These are phyloP conservation scores for Phyllostomus hastatus DNA, from an alignment of 2,113 vertebrate species.

Conservation along the genomic window DNA sequence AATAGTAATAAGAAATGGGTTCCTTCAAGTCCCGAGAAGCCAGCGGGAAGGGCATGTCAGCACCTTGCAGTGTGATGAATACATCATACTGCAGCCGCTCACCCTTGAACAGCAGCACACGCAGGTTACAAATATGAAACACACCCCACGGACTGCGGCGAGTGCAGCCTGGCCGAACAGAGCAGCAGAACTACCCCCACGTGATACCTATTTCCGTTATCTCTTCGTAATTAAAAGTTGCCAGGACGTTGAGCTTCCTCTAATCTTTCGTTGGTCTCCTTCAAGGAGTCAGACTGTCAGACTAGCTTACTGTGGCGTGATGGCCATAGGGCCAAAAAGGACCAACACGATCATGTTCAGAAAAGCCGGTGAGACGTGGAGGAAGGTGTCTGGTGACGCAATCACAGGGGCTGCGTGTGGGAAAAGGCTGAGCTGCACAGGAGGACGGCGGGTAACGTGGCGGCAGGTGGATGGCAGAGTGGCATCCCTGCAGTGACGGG, in stretches of 20 bases:
- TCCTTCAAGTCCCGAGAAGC: slow-evolving; percentile 52
- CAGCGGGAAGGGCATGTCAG: slow-evolving; percentile 53
- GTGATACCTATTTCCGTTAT: neutral
- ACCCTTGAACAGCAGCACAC: neutral
- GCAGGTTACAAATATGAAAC: slow-evolving; percentile 62
- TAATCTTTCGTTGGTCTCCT: neutral
- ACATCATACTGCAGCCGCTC: no score
- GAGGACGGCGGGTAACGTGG: neutral
- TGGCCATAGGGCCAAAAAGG: neutral
- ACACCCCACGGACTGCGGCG: neutral
- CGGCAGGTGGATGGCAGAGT: neutral
- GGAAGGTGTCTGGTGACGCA: neutral
- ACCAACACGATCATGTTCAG: neutral
- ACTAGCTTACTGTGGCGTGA: neutral
- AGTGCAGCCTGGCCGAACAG: neutral
- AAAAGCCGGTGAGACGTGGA: neutral
- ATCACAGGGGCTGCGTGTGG: no score
- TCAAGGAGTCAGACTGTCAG: neutral
- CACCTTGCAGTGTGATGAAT: slow-evolving; percentile 37
- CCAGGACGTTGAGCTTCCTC: neutral
- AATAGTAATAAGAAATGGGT: slow-evolving; percentile 45
- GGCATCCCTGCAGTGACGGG: neutral
- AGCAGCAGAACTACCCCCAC: neutral
- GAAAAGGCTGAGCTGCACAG: neutral
- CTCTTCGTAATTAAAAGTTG: slow-evolving; percentile 23